Evolutionary conservation across 2,888 invertebrate species (phyloP), one percentile per base, ranked within the genome.

Genomic region (Amiota minor): DNA sequence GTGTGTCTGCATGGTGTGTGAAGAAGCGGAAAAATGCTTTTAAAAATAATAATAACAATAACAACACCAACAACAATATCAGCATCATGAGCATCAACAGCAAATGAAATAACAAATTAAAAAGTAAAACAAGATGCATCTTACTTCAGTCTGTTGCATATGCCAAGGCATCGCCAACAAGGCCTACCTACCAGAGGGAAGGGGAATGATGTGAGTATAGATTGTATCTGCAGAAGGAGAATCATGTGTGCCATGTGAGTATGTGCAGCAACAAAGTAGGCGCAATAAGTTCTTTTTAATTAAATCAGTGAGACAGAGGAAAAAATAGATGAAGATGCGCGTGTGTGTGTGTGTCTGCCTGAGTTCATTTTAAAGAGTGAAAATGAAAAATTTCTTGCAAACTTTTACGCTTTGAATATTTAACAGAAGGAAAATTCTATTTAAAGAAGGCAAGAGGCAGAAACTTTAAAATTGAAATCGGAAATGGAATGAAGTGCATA

Each of bases 251-350:
- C 35, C 35, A 35, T 59, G 59, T 59, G 14, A 35, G 23, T 45
- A 11, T 62, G 62, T 35, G 62, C 4, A 35, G 62, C 62, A 45
- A 16, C 62, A 62, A 45, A 14, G 67, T 68, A 68, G 67, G 67
- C 67, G 80, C 80, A 76, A 77, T 79, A 80, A 84, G 83, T 84
- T 83, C 80, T 78, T 80, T 84, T 84, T 83, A 83, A 83, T 83
- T 83, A 80, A 83, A 83, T 83, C 83, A 83, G 77, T 64, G n/a
- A 12, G n/a, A 20, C 35, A 10, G 16, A 16, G n/a, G 6, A 35
- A 35, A 8, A 35, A 35, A 9, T 45, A 4, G 9, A 20, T 11
- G 12, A 61, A 11, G 11, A 61, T 23, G 20, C 12, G 2, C 14
- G 18, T 61, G 14, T 11, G 18, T 20, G 20, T 16, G 61, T 10